Base-by-base conservation (phyloP, 2,797 vertebrate species). In the Avahi laniger region DNA sequence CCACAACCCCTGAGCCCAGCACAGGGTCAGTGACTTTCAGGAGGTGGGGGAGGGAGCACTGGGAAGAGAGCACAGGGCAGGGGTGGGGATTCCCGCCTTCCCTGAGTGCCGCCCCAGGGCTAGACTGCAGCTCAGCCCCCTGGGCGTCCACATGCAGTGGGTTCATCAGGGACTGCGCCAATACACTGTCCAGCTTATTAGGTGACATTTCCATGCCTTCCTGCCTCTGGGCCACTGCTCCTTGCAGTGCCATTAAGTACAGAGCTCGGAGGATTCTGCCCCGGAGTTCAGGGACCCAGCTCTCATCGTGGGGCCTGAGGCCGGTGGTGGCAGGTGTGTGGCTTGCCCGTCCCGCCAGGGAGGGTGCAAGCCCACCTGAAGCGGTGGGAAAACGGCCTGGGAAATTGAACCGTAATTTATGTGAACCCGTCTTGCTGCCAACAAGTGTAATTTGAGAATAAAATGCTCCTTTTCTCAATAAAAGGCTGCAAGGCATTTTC, bases 301-400 rank as follows among this genome's bases (percentile, higher is more conserved):
- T 59, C 70, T 17, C 20, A 22, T 43, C 7, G 0, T 3, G 52
- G 11, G 35, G 35, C 52, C 52, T 0, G 0, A 6, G 63, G 7
- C 28, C n/a, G 10, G 41, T 24, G 26, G 4, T 8, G 24, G 24
- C 38, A 4, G 4, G 1, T 5, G 28, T 41, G n/a, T 41, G 24
- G 50, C 43, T 65, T 18, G 6, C 18, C 35, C 0, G 3, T 18
- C 57, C 46, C 20, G 13, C 11, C 0, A 7, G 0, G 10, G 20
- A 3, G 0, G 0, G 17, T 6, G 57, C 0, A 4, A 67, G 26
- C 46, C 72, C 24, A 7, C 35, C n/a, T 11, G 7, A 61, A 0
- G 0, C 10, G 22, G 46, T n/a, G 61, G 50, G 43, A 63, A 46
- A 73, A 7, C 0, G 3, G 4, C 52, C 70, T 69, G 83, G 82